A percentile compares a stretch with the other conserved stretches of the same genome.
phyloP scores from a whole-genome alignment of 2,113 vertebrate species.

The Ammodytes dubius region DNA sequence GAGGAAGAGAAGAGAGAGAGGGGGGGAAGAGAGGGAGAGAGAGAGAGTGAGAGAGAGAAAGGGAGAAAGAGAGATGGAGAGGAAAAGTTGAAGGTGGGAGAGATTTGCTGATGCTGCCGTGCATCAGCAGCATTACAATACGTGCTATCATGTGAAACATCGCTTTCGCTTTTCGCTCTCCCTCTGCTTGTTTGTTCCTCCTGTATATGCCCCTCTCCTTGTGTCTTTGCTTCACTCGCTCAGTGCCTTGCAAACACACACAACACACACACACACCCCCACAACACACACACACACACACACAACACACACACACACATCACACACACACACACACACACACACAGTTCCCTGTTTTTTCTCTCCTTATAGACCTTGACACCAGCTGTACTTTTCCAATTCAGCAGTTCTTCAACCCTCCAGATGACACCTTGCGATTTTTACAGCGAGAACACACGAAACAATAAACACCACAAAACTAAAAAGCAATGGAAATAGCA shows the following conservation, averaged over 20 bases:
- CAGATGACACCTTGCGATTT: constrained; percentile 42
- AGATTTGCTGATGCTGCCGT: constrained; percentile 43
- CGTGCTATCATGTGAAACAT: constrained; percentile 53
- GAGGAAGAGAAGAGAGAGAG: neutral
- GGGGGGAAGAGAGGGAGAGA: neutral
- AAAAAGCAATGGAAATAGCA: constrained; percentile 9
- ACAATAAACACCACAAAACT: constrained; percentile 25
- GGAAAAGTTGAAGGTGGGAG: neutral
- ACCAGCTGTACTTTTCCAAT: constrained; percentile 64
- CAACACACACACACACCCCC: neutral
- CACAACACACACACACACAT: neutral
- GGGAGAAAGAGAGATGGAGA: too few relatives aligned
- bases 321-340: constrained; percentile 24
- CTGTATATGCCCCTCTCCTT: constrained; percentile 20
- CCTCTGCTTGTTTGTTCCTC: constrained; percentile 36
- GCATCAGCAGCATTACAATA: constrained; percentile 33
- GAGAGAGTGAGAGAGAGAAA: neutral
- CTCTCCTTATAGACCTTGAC: constrained; percentile 48
- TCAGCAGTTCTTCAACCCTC: constrained; percentile 68
- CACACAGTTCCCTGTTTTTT: constrained; percentile 14
- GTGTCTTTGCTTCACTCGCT: neutral
- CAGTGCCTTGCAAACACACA: neutral
- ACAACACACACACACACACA: constrained; percentile 1
- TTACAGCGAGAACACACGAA: constrained; percentile 44
- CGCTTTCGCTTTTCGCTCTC: neutral